phyloP scores from a whole-genome alignment of 2,797 vertebrate species.

The Pseudopleuronectes americanus region DNA sequence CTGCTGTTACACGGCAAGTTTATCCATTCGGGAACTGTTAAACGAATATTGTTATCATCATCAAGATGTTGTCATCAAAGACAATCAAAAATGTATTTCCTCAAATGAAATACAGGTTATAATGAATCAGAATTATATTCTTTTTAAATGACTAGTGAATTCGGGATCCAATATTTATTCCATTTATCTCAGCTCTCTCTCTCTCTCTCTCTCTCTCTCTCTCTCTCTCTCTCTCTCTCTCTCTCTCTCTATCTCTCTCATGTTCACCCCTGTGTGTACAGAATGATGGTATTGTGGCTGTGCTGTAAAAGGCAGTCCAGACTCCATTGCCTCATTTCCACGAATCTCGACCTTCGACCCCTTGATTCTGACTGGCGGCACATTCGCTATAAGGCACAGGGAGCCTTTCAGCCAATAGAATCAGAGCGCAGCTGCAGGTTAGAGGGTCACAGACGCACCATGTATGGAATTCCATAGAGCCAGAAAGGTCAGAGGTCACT shows the following conservation, averaged over 20 bases:
- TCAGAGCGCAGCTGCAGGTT: constrained; percentile 63
- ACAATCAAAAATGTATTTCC: too few relatives aligned
- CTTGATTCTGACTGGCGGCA: constrained; percentile 71
- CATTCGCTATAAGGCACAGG: constrained; percentile 66
- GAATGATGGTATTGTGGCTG: constrained; percentile 74
- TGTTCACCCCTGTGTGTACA: constrained; percentile 41
- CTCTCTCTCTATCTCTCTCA: constrained; percentile 28
- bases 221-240: constrained; percentile 17
- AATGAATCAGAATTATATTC: too few relatives aligned
- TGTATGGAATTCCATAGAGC: constrained; percentile 82
- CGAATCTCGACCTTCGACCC: constrained; percentile 69
- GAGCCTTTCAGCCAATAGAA: constrained; percentile 78
- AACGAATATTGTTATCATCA: too few relatives aligned
- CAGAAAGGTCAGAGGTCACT: constrained; percentile 63
- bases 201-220: constrained; percentile 25
- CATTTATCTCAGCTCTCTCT: constrained; percentile 18
- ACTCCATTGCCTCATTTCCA: constrained; percentile 77
- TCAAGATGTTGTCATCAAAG: too few relatives aligned
- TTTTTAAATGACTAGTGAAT: background rate
- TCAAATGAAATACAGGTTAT: too few relatives aligned
- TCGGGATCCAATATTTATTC: background rate
- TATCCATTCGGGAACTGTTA: too few relatives aligned
- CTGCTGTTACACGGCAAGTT: too few relatives aligned
- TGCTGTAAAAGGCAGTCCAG: constrained; percentile 65
- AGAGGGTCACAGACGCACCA: constrained; percentile 67